Evolutionary conservation across 2,888 invertebrate species (phyloP), one percentile per base, ranked within the genome.

Genomic region (Eupithecia pulchellata): DNA sequence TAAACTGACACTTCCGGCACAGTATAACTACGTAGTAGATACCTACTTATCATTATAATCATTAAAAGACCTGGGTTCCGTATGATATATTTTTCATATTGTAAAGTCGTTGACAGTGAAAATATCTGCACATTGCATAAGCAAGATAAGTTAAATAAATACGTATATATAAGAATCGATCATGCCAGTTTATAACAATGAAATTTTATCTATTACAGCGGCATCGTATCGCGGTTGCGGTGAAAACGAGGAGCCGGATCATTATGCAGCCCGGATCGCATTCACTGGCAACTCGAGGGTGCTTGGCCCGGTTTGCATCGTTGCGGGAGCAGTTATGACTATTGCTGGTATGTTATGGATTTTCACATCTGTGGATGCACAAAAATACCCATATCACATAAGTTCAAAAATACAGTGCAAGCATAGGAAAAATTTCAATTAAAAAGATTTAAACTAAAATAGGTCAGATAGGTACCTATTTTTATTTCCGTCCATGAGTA

Each of bases 211-310:
- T 42, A 63, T 85, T 84, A 34, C 94, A 96, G 97, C 96, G 86
- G 96, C 97, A 63, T 97, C 97, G 39, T 97, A 97, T 87, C 95
- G 96, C 73, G 96, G 96, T 69, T 96, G 96, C 67, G 96, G 96
- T 62, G 96, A 96, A 81, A 96, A 96, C 82, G 97, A 97, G 86
- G 96, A 96, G 83, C 96, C 96, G 2, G 96, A 96, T 82, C 95
- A 96, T 84, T 97, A 97, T 82, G 96, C 95, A 62, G 96, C 96
- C 55, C 92, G 97, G 75, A 96, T 97, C 81, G 96, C 96, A 42
- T 96, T 96, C 87, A 97, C 97, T 8, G 96, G 96, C 77, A 97
- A 97, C 87, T 96, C 96, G 13, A 93, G 97, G 29, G 95, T 97
- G 74, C 90, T 97, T 72, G 97, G 97, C 42, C 97, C 97, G 2